These are phyloP conservation scores for Octodonta nipae DNA, from an alignment of 2,888 invertebrate species.

Conservation along the genomic window DNA sequence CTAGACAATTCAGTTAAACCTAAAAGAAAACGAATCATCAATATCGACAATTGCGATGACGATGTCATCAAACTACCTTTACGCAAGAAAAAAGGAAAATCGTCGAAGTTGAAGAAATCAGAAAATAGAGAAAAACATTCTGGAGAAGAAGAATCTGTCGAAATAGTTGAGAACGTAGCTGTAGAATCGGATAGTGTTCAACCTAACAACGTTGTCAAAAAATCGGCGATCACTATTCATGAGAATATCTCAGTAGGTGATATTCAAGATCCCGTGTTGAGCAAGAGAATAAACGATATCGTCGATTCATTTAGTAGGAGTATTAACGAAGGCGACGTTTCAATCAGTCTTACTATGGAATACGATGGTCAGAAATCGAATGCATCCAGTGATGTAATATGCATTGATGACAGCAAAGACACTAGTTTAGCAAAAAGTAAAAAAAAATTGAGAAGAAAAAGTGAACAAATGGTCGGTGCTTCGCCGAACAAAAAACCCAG, in stretches of 20 bases:
- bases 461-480: neutral
- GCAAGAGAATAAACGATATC: constrained; percentile 21
- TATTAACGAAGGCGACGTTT: constrained; percentile 18
- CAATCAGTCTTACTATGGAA: constrained; percentile 25
- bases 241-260: constrained; percentile 25
- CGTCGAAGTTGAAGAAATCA: constrained; percentile 2
- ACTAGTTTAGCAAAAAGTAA: neutral
- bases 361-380: constrained; percentile 8
- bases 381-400: constrained; percentile 1
- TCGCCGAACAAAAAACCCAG: constrained; percentile 3
- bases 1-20: constrained; percentile 10
- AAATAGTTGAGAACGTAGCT: neutral
- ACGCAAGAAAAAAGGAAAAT: constrained; percentile 11
- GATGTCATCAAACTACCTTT: constrained; percentile 13
- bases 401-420: neutral
- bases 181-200: neutral
- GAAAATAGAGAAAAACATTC: neutral
- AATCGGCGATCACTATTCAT: constrained; percentile 22
- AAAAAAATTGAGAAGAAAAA: no score
- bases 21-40: constrained; percentile 16
- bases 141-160: neutral
- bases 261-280: constrained; percentile 20
- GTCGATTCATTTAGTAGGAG: constrained; percentile 25
- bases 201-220: neutral
- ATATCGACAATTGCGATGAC: constrained; percentile 14